These are phyloP conservation scores for Andrena cerasifolii DNA, from an alignment of 1,140 invertebrate species.

Conservation along the genomic window DNA sequence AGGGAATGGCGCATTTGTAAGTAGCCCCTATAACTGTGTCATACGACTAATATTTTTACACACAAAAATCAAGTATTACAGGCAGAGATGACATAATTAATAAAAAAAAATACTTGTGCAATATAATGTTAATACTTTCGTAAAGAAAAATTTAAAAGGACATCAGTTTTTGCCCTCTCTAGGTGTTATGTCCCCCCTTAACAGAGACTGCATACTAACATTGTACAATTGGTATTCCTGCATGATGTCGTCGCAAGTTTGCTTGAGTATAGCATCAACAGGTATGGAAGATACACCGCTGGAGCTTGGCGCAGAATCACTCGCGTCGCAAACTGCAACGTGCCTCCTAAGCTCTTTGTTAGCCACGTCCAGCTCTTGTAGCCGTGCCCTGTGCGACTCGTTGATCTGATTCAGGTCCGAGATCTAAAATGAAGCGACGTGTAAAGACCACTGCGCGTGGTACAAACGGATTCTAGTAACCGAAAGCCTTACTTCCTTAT, in stretches of 20 bases:
- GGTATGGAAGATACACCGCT: slow-evolving; percentile 79
- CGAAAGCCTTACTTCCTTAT: slow-evolving; percentile 71
- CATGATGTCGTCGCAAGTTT: slow-evolving; percentile 72
- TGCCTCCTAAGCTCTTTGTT: slow-evolving; percentile 79
- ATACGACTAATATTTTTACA: no score
- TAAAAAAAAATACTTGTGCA: no score
- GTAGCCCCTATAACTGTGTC: no score
- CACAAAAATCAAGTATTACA: no score
- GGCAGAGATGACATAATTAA: no score
- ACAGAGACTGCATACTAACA: slow-evolving; percentile 58
- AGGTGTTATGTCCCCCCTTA: no score
- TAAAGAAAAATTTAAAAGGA: no score
- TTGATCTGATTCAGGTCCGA: slow-evolving; percentile 78
- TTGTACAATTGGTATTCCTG: slow-evolving; percentile 75
- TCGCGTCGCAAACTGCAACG: slow-evolving; percentile 74
- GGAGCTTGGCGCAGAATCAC: slow-evolving; percentile 78
- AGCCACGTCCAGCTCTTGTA: slow-evolving; percentile 76
- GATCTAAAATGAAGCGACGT: slow-evolving; percentile 62
- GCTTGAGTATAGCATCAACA: slow-evolving; percentile 68
- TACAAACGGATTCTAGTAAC: background rate
- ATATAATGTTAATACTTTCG: no score
- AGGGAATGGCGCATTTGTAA: no score
- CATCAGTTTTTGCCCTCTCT: no score
- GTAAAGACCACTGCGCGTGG: background rate
- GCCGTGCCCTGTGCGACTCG: slow-evolving; percentile 73